Evolutionary conservation across 2,113 vertebrate species (phyloP).

Genomic region (Cottus gobio): DNA sequence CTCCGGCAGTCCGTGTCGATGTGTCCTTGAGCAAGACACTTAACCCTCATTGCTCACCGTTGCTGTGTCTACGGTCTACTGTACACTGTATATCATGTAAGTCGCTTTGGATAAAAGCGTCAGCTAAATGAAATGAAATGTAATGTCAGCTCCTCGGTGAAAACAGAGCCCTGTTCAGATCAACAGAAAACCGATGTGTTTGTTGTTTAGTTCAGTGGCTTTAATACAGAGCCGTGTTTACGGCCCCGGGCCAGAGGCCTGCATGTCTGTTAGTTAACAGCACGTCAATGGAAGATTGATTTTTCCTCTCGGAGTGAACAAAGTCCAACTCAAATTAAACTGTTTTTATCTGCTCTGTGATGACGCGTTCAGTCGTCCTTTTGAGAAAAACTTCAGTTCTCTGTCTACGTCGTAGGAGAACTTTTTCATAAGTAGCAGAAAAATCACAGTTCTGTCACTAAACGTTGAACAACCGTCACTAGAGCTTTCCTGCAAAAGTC

Average conservation of each 20-base stretch:
- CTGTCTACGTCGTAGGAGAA: not conserved
- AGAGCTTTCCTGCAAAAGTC: not conserved
- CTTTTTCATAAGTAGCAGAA: not conserved
- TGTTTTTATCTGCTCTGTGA: not conserved
- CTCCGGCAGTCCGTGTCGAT: too few relatives aligned
- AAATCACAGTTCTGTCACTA: too few relatives aligned
- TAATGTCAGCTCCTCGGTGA: too few relatives aligned
- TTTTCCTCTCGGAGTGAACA: constrained; percentile 1
- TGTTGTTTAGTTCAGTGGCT: not conserved
- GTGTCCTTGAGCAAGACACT: too few relatives aligned
- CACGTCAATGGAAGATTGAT: constrained; percentile 10
- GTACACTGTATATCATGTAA: too few relatives aligned
- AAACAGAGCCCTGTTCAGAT: not conserved
- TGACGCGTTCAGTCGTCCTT: not conserved
- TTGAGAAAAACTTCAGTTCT: not conserved
- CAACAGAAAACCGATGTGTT: not conserved
- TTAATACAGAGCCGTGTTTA: not conserved
- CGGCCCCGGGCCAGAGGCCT: not conserved
- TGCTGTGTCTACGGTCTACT: too few relatives aligned
- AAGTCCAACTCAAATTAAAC: not conserved
- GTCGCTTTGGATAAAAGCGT: too few relatives aligned
- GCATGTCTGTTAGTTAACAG: not conserved
- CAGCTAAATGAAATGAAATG: too few relatives aligned
- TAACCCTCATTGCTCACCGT: too few relatives aligned
- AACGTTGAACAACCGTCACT: not conserved